A percentile compares a stretch with the other conserved stretches of the same genome.
These are phyloP conservation scores for Ochotona princeps DNA, from an alignment of 2,113 vertebrate genomes.

Conservation along the genomic window DNA sequence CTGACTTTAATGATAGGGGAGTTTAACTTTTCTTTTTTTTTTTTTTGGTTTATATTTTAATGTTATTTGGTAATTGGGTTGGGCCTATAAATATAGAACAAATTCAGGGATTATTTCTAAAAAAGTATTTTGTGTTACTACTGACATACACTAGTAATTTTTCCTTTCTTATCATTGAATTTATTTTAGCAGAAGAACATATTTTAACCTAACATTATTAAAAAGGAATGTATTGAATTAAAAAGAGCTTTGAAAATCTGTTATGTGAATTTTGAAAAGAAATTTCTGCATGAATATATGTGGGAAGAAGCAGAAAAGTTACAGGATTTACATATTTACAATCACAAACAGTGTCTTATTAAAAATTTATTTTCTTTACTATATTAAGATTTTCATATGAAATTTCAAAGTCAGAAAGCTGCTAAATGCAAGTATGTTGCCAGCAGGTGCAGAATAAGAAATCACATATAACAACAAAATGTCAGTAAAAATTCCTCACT, in stretches of 20 bases:
- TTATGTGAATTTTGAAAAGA: conserved; percentile 56
- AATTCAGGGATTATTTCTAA: conserved; percentile 73
- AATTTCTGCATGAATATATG: conserved; percentile 7
- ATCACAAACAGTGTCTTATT: conserved; percentile 15
- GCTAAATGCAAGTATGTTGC: conserved; percentile 12
- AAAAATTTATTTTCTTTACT: conserved; percentile 4
- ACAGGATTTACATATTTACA: conserved; percentile 35
- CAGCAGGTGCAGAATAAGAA: conserved; percentile 37
- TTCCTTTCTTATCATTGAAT: conserved; percentile 44
- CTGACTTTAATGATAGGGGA: conserved; percentile 47
- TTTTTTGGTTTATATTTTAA: conserved; percentile 17
- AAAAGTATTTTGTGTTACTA: conserved; percentile 66
- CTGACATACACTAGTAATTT: conserved; percentile 60
- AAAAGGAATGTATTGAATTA: conserved; percentile 44
- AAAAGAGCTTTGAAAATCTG: conserved; percentile 11
- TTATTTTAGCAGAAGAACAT: conserved; percentile 63
- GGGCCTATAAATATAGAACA: conserved; percentile 77
- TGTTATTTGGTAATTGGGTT: conserved; percentile 70
- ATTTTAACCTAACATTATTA: conserved; percentile 66
- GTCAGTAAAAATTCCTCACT: background rate
- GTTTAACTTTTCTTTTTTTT: conserved; percentile 13
- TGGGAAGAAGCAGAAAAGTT: conserved; percentile 50
- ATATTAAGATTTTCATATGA: conserved; percentile 39
- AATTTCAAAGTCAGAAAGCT: conserved; percentile 47
- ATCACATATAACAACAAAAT: conserved; percentile 37